Conservation (phyloP, 2,888 invertebrate genomes). For the Bursaphelenchus okinawaensis region DNA sequence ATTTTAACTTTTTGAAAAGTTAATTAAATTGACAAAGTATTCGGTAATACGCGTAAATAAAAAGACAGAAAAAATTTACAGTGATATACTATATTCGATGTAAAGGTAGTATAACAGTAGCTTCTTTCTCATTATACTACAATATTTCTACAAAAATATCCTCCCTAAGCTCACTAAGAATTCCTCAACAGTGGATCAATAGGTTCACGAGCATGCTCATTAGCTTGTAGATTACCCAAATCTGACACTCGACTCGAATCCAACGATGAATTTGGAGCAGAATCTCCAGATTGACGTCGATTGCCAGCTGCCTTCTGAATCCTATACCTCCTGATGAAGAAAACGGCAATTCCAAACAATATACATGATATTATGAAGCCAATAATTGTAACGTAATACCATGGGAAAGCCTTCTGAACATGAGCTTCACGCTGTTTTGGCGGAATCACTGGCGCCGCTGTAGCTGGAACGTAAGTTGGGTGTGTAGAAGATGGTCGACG, state of each 20-base stretch:
- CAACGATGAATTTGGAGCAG: slow-evolving; percentile 2
- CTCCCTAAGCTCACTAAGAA: not conserved
- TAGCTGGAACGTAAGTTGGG: not conserved
- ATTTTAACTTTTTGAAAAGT: too few species aligned
- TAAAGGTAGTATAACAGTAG: too few species aligned
- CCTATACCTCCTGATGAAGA: not conserved
- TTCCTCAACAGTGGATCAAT: not conserved
- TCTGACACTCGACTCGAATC: not conserved
- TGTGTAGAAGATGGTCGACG: not conserved
- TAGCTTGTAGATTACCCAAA: not conserved
- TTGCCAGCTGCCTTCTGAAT: not conserved
- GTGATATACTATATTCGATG: too few species aligned
- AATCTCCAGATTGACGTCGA: not conserved
- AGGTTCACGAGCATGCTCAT: not conserved
- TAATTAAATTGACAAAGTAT: too few species aligned
- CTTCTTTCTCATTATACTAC: too few species aligned
- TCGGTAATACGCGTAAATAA: not conserved
- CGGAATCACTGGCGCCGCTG: not conserved
- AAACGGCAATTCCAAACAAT: not conserved
- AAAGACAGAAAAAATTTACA: not conserved
- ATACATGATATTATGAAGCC: slow-evolving; percentile 8
- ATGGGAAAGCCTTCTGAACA: not conserved
- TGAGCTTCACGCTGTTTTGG: not conserved
- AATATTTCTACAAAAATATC: not conserved
- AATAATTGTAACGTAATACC: slow-evolving; percentile 4